Evolutionary conservation across 2,888 invertebrate genomes (phyloP).

Genomic region (Papilio elwesi): DNA sequence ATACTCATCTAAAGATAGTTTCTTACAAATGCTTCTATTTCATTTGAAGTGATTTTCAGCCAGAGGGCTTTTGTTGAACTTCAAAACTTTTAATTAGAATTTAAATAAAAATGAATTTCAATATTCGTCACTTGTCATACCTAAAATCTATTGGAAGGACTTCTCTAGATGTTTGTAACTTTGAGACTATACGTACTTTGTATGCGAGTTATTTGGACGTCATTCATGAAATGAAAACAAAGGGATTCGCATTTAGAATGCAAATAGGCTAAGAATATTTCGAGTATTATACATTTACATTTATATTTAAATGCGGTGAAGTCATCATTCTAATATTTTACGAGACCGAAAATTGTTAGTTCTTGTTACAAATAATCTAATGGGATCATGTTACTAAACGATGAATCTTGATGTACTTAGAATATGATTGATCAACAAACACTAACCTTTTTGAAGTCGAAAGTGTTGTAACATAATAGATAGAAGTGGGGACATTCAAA

Average conservation of each 20-base stretch:
- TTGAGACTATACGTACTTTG: conserved; percentile 7
- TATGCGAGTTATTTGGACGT: conserved; percentile 24
- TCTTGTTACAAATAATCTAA: conserved; percentile 4
- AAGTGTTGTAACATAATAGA: too few species aligned
- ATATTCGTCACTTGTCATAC: neutral
- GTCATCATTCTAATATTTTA: conserved; percentile 23
- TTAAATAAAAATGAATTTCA: too few species aligned
- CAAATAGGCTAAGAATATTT: conserved; percentile 25
- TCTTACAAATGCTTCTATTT: too few species aligned
- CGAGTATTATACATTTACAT: conserved; percentile 6
- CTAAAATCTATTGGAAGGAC: neutral
- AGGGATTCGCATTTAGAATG: conserved; percentile 31
- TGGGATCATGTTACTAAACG: too few species aligned
- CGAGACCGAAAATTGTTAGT: conserved; percentile 8
- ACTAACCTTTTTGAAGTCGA: too few species aligned
- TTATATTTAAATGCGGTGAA: conserved; percentile 16
- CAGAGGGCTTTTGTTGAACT: too few species aligned
- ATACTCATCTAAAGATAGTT: too few species aligned
- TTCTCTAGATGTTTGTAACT: conserved; percentile 6
- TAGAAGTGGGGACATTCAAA: too few species aligned
- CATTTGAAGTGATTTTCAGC: too few species aligned
- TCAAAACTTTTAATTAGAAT: too few species aligned
- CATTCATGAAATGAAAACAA: conserved; percentile 40
- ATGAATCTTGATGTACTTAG: too few species aligned
- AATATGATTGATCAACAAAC: too few species aligned